phyloP scores from a whole-genome alignment of 2,113 vertebrate genomes.

The Toxotes chatareus region DNA sequence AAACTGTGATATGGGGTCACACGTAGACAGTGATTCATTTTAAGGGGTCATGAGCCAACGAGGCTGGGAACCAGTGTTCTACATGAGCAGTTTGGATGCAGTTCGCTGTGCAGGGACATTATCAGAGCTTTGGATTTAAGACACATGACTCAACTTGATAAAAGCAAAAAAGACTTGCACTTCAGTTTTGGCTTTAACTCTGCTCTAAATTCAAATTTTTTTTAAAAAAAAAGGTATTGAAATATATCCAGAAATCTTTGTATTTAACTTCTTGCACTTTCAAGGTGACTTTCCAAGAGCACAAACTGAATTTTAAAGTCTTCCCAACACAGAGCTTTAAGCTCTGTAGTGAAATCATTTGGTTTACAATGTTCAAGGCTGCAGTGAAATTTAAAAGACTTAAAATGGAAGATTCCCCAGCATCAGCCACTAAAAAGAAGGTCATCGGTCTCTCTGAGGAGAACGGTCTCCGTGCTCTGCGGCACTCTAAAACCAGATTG shows the following conservation, averaged over 20 bases:
- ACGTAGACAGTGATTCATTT: no score
- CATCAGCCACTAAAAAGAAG: constrained; percentile 19
- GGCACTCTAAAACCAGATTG: constrained; percentile 28
- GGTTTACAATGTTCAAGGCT: constrained; percentile 37
- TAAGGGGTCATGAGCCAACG: no score
- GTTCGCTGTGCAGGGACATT: no score
- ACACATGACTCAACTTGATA: no score
- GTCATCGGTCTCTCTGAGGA: constrained; percentile 44
- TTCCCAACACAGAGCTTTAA: constrained; percentile 10
- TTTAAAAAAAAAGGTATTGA: no score
- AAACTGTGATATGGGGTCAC: no score
- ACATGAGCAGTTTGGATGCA: no score
- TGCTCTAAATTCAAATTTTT: no score
- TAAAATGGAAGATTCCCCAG: constrained; percentile 3
- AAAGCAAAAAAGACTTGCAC: no score
- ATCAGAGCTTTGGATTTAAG: no score
- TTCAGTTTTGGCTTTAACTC: no score
- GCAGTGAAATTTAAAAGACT: constrained; percentile 32
- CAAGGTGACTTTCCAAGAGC: constrained; percentile 41
- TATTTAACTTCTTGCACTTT: constrained; percentile 17
- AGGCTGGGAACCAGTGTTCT: no score
- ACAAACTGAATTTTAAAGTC: constrained; percentile 13
- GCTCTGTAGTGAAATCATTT: constrained; percentile 31
- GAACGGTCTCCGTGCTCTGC: not conserved
- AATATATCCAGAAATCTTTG: not conserved